Percentiles rank a stretch among this genome's conserved stretches.
Conservation (phyloP, 1,140 invertebrate species). For the Trichonephila clavipes region DNA sequence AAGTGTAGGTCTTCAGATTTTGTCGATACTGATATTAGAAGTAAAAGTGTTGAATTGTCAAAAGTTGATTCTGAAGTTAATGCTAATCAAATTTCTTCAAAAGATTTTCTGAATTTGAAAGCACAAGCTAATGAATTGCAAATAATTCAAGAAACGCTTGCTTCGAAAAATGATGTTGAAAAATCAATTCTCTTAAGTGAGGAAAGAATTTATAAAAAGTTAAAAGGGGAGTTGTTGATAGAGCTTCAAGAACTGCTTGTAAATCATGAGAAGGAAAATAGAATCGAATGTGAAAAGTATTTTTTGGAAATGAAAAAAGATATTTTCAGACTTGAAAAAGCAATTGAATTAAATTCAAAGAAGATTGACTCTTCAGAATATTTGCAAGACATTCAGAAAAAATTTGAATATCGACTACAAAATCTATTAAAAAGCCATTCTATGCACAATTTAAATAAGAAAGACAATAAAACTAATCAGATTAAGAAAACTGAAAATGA, state of each 20-base stretch:
- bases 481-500: not conserved
- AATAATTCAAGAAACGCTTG: not conserved
- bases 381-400: not conserved
- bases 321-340: not conserved
- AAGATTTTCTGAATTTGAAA: not conserved
- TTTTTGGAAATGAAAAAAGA: not conserved
- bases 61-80: not conserved
- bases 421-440: not conserved
- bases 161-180: conserved; percentile 8
- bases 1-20: too few species aligned
- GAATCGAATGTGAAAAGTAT: not conserved
- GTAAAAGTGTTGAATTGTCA: not conserved
- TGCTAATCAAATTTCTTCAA: not conserved
- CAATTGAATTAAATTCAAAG: conserved; percentile 11
- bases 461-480: not conserved
- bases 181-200: not conserved
- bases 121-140: not conserved
- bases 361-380: conserved; percentile 37
- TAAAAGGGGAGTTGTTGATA: not conserved
- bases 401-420: conserved; percentile 13
- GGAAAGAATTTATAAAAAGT: not conserved
- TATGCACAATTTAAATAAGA: not conserved
- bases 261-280: not conserved
- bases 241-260: not conserved
- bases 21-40: too few species aligned